phyloP scores from a whole-genome alignment of 2,113 vertebrate species.

The Candoia aspera region DNA sequence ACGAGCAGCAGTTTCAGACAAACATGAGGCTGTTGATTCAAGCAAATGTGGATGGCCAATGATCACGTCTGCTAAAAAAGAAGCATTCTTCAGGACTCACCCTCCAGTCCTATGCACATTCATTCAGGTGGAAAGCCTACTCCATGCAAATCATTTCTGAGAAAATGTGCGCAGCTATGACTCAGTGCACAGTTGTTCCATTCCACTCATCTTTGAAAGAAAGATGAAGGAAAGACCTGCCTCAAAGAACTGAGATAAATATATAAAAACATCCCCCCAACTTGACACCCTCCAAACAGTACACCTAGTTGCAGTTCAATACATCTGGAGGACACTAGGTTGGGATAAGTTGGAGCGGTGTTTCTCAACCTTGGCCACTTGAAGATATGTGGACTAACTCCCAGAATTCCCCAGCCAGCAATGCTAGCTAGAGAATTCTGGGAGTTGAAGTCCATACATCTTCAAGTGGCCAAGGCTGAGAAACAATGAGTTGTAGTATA shows the following conservation, averaged over 20 bases:
- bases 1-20: not conserved
- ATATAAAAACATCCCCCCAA: not conserved
- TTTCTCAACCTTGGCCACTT: too few species aligned
- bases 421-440: too few species aligned
- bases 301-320: not conserved
- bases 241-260: not conserved
- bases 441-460: too few species aligned
- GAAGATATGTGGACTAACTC: too few species aligned
- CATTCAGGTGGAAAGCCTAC: not conserved
- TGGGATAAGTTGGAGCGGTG: not conserved
- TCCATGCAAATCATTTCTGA: not conserved
- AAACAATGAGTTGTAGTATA: too few species aligned
- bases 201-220: slow-evolving; percentile 15
- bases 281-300: not conserved
- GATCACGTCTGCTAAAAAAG: not conserved
- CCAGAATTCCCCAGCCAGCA: too few species aligned
- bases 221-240: slow-evolving; percentile 3
- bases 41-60: not conserved
- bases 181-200: not conserved
- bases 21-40: not conserved
- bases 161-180: not conserved
- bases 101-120: not conserved
- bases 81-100: not conserved
- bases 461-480: too few species aligned
- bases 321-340: not conserved